phyloP scores from a whole-genome alignment of 2,888 invertebrate genomes.

The Tethea ocularis region DNA sequence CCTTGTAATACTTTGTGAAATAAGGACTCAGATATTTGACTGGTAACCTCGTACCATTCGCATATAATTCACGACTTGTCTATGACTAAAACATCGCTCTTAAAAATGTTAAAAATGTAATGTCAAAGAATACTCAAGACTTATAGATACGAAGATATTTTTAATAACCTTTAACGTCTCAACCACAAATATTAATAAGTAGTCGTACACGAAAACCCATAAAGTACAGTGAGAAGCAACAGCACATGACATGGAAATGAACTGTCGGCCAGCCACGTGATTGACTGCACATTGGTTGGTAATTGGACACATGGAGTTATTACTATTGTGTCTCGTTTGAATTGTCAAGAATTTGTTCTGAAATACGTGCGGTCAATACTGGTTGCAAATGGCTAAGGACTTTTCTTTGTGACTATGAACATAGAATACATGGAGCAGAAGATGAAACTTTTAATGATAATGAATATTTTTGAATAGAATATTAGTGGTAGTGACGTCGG shows the following conservation, averaged over 20 bases:
- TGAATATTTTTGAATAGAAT: no score
- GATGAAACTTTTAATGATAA: no score
- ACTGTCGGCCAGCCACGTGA: conserved; percentile 53
- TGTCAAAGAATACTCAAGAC: not conserved
- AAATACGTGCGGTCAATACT: not conserved
- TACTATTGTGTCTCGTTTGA: conserved; percentile 45
- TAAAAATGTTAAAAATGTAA: no score
- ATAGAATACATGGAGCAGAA: no score
- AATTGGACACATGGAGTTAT: conserved; percentile 65
- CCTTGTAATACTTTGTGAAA: no score
- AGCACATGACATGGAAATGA: conserved; percentile 46
- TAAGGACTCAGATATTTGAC: no score
- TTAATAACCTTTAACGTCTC: conserved; percentile 17
- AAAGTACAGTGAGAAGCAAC: conserved; percentile 29
- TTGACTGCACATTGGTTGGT: conserved; percentile 64
- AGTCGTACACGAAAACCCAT: conserved; percentile 10
- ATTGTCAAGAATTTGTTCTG: conserved; percentile 18
- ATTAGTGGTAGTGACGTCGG: no score
- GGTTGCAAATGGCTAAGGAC: not conserved
- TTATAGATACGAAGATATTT: not conserved
- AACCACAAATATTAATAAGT: conserved; percentile 19
- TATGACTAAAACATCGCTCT: no score
- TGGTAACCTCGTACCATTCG: no score
- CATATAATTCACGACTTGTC: no score
- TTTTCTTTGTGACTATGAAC: no score